Conservation (phyloP, 1,140 invertebrate genomes). For the Calliopsis andreniformis region DNA sequence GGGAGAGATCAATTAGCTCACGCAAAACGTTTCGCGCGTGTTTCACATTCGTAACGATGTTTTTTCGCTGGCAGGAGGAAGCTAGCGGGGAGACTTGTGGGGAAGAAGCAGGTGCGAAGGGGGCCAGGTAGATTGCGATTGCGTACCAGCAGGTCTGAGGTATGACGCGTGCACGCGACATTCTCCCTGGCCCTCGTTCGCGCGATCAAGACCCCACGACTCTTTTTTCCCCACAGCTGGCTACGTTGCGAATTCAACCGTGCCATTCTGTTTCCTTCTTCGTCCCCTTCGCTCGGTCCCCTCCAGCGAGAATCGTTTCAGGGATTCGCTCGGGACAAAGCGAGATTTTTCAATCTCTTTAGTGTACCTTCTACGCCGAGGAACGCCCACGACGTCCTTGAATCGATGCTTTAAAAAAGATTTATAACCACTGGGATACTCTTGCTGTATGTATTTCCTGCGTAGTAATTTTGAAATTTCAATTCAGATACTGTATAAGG, state of each 20-base stretch:
- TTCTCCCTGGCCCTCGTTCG: conserved; percentile 34
- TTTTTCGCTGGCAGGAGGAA: conserved; percentile 13
- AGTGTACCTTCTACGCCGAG: background rate
- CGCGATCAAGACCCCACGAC: conserved; percentile 16
- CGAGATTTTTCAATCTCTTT: conserved; percentile 6
- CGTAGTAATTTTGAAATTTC: background rate
- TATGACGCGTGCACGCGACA: conserved; percentile 41
- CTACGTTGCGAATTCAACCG: background rate
- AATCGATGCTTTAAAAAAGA: too few species aligned
- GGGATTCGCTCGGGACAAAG: background rate
- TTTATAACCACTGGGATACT: too few species aligned
- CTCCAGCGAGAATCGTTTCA: background rate
- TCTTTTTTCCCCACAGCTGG: conserved; percentile 1
- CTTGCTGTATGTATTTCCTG: background rate
- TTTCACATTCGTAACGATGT: conserved; percentile 9
- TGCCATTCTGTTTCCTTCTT: background rate
- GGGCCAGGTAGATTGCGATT: conserved; percentile 25
- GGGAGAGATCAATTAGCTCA: background rate
- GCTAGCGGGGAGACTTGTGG: too few species aligned
- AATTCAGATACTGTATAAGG: background rate
- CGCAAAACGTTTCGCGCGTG: conserved; percentile 32
- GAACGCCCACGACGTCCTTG: too few species aligned
- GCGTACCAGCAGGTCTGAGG: background rate
- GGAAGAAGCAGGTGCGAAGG: conserved; percentile 10
- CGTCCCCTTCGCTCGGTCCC: background rate